Evolutionary conservation across 2,888 invertebrate genomes (phyloP).

Genomic region (Coleophora deauratella): DNA sequence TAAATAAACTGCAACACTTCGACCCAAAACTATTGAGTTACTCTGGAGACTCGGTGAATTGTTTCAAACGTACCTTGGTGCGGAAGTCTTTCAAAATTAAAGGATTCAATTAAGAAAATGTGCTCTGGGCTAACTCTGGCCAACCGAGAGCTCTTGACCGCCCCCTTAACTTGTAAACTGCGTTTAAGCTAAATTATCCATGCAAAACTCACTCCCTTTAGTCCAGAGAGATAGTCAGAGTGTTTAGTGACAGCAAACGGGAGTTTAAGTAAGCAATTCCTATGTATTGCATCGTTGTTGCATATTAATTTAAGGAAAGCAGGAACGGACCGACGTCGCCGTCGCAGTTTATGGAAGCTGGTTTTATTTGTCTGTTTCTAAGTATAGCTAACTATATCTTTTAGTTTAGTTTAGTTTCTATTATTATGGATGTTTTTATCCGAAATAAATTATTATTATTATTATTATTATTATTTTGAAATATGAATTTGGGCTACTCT

Average conservation of each 20-base stretch:
- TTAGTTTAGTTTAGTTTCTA: no score
- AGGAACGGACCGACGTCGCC: slow-evolving; percentile 5
- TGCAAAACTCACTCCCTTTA: slow-evolving; percentile 36
- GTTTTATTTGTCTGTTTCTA: slow-evolving; percentile 23
- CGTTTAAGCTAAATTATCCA: slow-evolving; percentile 55
- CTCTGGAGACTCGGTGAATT: no score
- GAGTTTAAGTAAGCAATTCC: slow-evolving; percentile 36
- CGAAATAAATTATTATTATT: no score
- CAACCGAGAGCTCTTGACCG: slow-evolving; percentile 40
- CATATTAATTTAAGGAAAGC: slow-evolving; percentile 43
- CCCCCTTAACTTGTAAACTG: slow-evolving; percentile 47
- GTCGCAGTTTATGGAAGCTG: slow-evolving; percentile 27
- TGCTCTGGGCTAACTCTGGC: slow-evolving; percentile 30
- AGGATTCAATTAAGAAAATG: slow-evolving; percentile 49
- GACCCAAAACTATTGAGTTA: no score
- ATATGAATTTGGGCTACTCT: no score
- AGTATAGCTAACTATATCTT: no score
- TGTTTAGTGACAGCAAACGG: slow-evolving; percentile 11
- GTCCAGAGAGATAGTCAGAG: no score
- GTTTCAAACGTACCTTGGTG: no score
- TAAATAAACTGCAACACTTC: no score
- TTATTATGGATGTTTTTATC: no score
- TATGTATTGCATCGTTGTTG: slow-evolving; percentile 33
- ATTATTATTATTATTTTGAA: no score
- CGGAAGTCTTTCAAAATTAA: slow-evolving; percentile 36